Percentiles rank a stretch among this genome's conserved stretches.
phyloP scores from a whole-genome alignment of 2,113 vertebrate species.

The Neomonachus schauinslandi region DNA sequence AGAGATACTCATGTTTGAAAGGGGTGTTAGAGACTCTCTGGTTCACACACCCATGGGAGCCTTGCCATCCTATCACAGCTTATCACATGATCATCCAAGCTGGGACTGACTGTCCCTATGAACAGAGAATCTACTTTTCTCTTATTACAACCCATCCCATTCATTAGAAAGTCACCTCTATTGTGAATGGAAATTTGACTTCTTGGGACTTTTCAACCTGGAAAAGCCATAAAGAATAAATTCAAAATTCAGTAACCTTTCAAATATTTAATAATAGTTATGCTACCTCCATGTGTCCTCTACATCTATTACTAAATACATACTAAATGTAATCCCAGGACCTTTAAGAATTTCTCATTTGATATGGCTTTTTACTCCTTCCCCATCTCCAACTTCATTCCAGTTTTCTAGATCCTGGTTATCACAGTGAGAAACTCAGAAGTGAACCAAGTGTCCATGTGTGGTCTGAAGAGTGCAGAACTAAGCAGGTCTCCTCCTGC shows the following conservation, averaged over 20 bases:
- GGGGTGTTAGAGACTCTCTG: neutral
- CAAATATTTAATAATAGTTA: slow-evolving; percentile 4
- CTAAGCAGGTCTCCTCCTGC: neutral
- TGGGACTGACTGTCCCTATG: neutral
- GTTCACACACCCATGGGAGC: accelerated
- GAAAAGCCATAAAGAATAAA: neutral
- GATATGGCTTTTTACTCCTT: neutral
- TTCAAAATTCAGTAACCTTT: neutral
- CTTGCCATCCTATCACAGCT: neutral
- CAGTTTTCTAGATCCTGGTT: neutral
- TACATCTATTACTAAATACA: neutral
- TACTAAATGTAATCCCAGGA: neutral
- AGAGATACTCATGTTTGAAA: neutral
- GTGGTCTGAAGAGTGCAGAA: neutral
- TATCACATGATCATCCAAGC: neutral
- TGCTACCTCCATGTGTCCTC: neutral
- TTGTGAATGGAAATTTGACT: neutral
- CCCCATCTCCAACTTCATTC: neutral
- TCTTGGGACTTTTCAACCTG: neutral
- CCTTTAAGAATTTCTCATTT: neutral
- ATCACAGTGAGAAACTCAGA: neutral
- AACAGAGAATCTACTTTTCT: neutral
- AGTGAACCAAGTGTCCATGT: neutral
- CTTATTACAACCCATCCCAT: neutral
- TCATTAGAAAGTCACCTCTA: neutral